These are phyloP conservation scores for Oedothorax gibbosus DNA, from an alignment of 1,140 invertebrate species.

Conservation along the genomic window DNA sequence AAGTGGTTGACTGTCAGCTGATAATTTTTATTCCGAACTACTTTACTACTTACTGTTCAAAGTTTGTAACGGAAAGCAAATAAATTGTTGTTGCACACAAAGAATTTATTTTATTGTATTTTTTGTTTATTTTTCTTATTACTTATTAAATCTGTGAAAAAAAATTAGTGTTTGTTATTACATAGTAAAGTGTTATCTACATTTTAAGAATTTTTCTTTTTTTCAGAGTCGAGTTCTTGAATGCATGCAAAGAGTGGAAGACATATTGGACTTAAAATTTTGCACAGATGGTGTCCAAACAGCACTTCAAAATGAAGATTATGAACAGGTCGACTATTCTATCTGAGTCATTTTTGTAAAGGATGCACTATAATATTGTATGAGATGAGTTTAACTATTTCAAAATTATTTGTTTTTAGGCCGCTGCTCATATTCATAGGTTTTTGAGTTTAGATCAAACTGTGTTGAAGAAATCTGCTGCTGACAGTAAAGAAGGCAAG, in stretches of 20 bases:
- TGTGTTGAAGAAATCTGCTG: constrained; percentile 73
- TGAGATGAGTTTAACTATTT: neutral
- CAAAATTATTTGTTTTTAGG: constrained; percentile 72
- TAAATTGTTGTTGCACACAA: too few relatives aligned
- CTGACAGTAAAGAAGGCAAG: constrained; percentile 60
- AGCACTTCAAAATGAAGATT: constrained; percentile 86
- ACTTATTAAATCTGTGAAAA: too few relatives aligned
- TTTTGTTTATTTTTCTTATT: too few relatives aligned
- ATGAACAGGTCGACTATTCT: constrained; percentile 72
- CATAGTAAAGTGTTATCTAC: neutral
- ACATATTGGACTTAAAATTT: constrained; percentile 94
- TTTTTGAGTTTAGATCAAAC: constrained; percentile 96
- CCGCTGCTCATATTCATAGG: constrained; percentile 93
- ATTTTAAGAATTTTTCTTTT: constrained; percentile 55
- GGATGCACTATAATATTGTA: neutral
- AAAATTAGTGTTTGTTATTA: too few relatives aligned
- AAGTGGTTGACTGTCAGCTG: too few relatives aligned
- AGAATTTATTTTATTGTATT: too few relatives aligned
- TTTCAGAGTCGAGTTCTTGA: constrained; percentile 88
- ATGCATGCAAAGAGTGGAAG: constrained; percentile 94
- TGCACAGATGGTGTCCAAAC: constrained; percentile 95
- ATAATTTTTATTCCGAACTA: too few relatives aligned
- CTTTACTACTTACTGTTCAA: too few relatives aligned
- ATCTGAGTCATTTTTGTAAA: neutral
- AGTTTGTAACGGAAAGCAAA: too few relatives aligned